Conservation (phyloP, 1,140 invertebrate species). For the Hylaeus volcanicus region DNA sequence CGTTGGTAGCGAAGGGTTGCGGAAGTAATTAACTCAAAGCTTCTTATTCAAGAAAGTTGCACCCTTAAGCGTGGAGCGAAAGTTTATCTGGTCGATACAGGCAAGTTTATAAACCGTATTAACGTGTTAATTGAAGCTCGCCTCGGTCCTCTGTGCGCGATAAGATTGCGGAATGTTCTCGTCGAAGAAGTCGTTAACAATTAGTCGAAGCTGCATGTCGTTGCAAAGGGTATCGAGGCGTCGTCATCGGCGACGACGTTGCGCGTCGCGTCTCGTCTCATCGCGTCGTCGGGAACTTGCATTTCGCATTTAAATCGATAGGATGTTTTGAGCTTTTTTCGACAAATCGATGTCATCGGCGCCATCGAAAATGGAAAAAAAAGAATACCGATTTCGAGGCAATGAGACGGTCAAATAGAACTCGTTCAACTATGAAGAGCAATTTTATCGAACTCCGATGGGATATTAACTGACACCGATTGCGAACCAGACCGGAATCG, state of each 20-base stretch:
- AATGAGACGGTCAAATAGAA: background rate
- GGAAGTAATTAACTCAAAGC: conserved; percentile 38
- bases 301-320: background rate
- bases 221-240: too few relatives aligned
- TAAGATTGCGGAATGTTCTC: background rate
- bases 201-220: background rate
- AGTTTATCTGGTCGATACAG: conserved; percentile 28
- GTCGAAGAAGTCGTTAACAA: background rate
- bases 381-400: too few relatives aligned
- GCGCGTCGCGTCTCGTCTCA: too few relatives aligned
- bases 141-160: background rate
- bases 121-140: conserved; percentile 23
- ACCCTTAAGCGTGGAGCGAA: background rate
- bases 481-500: background rate
- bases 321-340: too few relatives aligned
- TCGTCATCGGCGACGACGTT: too few relatives aligned
- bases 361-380: too few relatives aligned
- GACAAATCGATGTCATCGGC: too few relatives aligned
- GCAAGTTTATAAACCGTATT: conserved; percentile 28
- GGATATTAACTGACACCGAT: conserved; percentile 8
- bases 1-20: background rate
- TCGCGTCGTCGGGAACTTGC: too few relatives aligned
- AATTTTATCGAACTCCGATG: conserved; percentile 23
- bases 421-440: conserved; percentile 11
- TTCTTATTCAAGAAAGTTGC: conserved; percentile 38